Conservation (phyloP, 2,113 vertebrate genomes). For the Camelus bactrianus region DNA sequence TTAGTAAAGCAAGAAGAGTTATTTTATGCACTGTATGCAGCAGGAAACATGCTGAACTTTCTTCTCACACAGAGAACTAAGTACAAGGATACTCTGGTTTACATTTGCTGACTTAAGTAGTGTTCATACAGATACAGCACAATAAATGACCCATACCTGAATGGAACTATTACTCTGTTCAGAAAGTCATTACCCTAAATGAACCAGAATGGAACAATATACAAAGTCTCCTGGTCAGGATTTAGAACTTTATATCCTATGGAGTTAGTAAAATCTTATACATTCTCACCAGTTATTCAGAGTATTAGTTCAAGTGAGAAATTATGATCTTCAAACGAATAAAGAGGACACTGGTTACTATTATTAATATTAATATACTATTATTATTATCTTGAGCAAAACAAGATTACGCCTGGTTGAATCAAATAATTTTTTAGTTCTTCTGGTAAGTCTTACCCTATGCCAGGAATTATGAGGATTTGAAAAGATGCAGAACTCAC, state of each 20-base stretch:
- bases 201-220: not conserved
- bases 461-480: not conserved
- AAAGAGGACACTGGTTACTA: not conserved
- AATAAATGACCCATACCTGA: not conserved
- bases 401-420: not conserved
- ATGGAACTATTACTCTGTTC: not conserved
- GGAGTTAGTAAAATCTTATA: not conserved
- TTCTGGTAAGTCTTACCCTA: not conserved
- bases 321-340: not conserved
- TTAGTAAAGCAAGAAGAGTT: not conserved
- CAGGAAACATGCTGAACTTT: not conserved
- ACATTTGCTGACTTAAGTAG: not conserved
- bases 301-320: not conserved
- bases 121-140: not conserved
- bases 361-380: not conserved
- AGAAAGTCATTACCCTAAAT: not conserved
- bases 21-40: not conserved
- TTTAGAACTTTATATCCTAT: not conserved
- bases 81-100: not conserved
- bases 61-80: not conserved
- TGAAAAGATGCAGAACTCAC: not conserved
- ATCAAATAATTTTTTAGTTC: not conserved
- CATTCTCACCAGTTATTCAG: not conserved
- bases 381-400: slow-evolving; percentile 5
- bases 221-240: not conserved